Evolutionary conservation across 2,888 invertebrate species (phyloP).

Genomic region (Dryocosmus kuriphilus): DNA sequence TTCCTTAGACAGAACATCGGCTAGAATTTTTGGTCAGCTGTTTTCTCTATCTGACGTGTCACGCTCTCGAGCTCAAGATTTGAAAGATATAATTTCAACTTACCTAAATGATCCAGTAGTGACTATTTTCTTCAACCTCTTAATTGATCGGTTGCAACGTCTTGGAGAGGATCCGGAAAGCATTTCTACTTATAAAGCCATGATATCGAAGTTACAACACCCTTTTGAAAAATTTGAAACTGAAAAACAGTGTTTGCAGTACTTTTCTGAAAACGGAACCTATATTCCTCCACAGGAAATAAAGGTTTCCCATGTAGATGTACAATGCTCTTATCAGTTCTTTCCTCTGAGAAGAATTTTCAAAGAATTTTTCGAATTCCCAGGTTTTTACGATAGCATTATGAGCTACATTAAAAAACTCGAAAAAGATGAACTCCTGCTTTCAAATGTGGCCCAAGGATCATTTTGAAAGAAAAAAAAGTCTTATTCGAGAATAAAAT

Average conservation of each 20-base stretch:
- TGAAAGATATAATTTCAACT: no score
- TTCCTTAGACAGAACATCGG: background rate
- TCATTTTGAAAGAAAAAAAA: no score
- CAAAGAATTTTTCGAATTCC: conserved; percentile 49
- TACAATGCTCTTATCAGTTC: conserved; percentile 35
- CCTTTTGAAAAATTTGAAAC: background rate
- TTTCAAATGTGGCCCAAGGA: conserved; percentile 49
- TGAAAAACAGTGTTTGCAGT: background rate
- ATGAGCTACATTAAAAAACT: conserved; percentile 44
- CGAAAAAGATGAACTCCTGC: no score
- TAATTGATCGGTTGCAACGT: background rate
- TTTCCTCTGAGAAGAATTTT: conserved; percentile 47
- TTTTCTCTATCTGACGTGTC: background rate
- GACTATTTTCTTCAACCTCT: background rate
- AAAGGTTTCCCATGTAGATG: background rate
- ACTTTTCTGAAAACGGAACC: background rate
- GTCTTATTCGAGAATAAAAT: no score
- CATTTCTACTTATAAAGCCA: background rate
- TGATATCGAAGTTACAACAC: no score
- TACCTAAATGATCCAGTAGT: background rate
- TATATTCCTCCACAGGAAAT: background rate
- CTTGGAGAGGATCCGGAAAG: background rate
- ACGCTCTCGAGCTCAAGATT: background rate
- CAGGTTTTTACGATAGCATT: conserved; percentile 43
- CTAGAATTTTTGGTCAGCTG: background rate